These are phyloP conservation scores for Drosophila pectinifera DNA, from an alignment of 1,140 invertebrate genomes.

Conservation along the genomic window DNA sequence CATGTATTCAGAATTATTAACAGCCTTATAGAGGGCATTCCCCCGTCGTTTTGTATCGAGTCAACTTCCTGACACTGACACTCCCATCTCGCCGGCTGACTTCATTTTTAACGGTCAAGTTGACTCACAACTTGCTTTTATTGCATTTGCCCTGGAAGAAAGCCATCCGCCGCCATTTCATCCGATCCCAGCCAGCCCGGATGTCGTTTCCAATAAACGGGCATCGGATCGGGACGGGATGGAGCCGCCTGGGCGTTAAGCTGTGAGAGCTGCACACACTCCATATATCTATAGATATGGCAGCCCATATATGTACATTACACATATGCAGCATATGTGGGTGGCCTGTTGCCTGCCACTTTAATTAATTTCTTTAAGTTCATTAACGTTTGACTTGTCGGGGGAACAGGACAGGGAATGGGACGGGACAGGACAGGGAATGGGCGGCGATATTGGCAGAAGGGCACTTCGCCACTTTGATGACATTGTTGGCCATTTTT, in stretches of 20 bases:
- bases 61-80: neutral
- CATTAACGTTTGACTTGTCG: slow-evolving; percentile 80
- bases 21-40: slow-evolving; percentile 12
- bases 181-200: slow-evolving; percentile 33
- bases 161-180: slow-evolving; percentile 15
- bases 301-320: neutral
- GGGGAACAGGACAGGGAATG: slow-evolving; percentile 30
- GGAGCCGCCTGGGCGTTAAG: slow-evolving; percentile 43
- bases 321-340: slow-evolving; percentile 34
- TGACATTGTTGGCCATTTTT: slow-evolving; percentile 58
- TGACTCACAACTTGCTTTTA: slow-evolving; percentile 64
- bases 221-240: slow-evolving; percentile 32
- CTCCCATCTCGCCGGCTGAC: slow-evolving; percentile 14
- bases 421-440: slow-evolving; percentile 50
- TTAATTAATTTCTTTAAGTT: slow-evolving; percentile 83
- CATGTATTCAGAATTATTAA: neutral
- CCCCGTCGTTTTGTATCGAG: neutral
- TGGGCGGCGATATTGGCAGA: slow-evolving; percentile 54
- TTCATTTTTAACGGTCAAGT: slow-evolving; percentile 49
- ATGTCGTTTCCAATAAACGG: slow-evolving; percentile 79
- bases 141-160: slow-evolving; percentile 66
- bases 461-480: slow-evolving; percentile 53
- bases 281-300: slow-evolving; percentile 7
- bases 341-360: slow-evolving; percentile 46
- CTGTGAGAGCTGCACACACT: slow-evolving; percentile 30